These are phyloP conservation scores for Eremophila alpestris DNA, from an alignment of 2,797 vertebrate species.

Conservation along the genomic window DNA sequence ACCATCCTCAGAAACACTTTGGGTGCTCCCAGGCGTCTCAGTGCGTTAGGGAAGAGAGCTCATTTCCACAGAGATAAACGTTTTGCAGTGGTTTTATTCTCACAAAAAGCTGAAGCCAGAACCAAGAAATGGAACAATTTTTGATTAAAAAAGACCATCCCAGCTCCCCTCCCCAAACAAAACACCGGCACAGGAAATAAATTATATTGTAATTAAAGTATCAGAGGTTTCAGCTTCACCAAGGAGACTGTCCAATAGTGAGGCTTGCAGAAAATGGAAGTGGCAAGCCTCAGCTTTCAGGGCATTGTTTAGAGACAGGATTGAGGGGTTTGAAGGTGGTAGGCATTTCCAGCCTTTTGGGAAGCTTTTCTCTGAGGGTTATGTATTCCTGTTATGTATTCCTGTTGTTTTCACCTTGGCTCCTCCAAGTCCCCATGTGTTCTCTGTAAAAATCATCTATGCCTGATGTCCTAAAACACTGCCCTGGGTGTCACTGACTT, in stretches of 20 bases:
- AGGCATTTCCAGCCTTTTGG: neutral
- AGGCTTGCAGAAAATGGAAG: neutral
- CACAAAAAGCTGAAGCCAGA: neutral
- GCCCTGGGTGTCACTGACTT: neutral
- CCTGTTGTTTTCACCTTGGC: neutral
- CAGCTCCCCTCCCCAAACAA: neutral
- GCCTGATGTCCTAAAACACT: neutral
- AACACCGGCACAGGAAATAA: neutral
- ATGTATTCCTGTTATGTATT: neutral
- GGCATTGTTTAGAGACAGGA: neutral
- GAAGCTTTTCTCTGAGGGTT: neutral
- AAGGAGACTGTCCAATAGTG: neutral
- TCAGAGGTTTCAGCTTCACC: neutral
- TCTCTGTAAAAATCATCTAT: neutral
- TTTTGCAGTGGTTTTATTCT: slow-evolving; percentile 1
- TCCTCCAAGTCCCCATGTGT: neutral
- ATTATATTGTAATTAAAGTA: neutral
- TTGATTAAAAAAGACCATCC: neutral
- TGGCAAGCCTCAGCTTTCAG: neutral
- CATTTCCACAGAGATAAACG: neutral
- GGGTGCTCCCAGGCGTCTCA: neutral
- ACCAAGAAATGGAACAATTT: neutral
- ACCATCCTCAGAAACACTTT: neutral
- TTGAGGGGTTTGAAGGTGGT: neutral
- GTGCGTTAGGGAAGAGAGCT: neutral